Base-by-base conservation (phyloP, 1,140 invertebrate genomes). In the Aphelenchoides besseyi region DNA sequence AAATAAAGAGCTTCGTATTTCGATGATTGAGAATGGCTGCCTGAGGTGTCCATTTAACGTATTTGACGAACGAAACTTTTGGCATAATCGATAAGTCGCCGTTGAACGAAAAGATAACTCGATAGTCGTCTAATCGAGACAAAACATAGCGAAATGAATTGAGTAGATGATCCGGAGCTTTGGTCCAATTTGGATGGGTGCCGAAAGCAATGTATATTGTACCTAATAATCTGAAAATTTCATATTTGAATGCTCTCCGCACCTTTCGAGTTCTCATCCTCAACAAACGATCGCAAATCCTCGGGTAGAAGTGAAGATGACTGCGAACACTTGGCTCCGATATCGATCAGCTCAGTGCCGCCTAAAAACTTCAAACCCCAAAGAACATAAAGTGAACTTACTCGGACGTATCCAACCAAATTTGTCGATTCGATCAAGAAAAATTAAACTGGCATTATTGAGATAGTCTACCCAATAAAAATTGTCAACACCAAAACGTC, bases 171-270 rank as follows among this genome's bases (percentile, higher is more conserved):
- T 62, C 9, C 8, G 79, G 78, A 3, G 79, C 79, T 26, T 30
- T 41, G 16, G 68, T 57, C 79, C 79, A 80, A 30, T 70, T 62
- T 5, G 78, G 75, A 33, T 71, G 63, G 3, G 41, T 69, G 5
- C 79, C 79, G 28, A 80, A 80, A 35, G 79, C 79, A 18, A 80
- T 75, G 23, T 73, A 63, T 18, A 80, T 82, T 3, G 77, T 79
- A 28, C 79, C 79, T 59, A n/a, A 18, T 53, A 29, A 66, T 66
- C 63, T 30, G 37, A n/a, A n/a, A n/a, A n/a, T n/a, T n/a, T n/a
- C n/a, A n/a, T n/a, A n/a, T n/a, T n/a, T n/a, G n/a, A n/a, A n/a
- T n/a, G n/a, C n/a, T n/a, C n/a, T n/a, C n/a, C n/a, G n/a, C 12
- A 48, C 41, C 41, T 48, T 75, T 35, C 30, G 74, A 73, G 2